Conservation (phyloP, 2,888 invertebrate species). For the Ectobius pallidus region DNA sequence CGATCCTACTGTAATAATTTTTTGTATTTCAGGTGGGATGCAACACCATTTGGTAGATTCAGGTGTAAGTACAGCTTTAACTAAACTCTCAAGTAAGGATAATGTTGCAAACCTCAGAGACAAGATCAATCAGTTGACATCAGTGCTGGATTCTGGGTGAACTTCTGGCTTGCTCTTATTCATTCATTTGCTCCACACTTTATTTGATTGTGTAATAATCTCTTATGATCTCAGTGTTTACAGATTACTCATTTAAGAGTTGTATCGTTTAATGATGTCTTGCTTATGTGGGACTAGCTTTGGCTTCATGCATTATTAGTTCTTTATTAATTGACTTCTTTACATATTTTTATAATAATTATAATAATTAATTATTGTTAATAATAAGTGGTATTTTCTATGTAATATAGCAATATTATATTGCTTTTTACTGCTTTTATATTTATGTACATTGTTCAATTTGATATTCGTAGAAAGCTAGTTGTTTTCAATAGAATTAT, state of each 20-base stretch:
- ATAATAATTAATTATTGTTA: neutral
- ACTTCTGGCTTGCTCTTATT: neutral
- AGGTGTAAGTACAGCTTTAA: conserved; percentile 22
- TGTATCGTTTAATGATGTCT: conserved; percentile 14
- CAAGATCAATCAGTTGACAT: conserved; percentile 23
- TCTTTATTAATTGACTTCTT: neutral
- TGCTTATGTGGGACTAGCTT: conserved; percentile 4
- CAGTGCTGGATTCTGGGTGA: conserved; percentile 31
- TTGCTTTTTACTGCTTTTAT: neutral
- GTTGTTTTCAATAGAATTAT: too few species aligned
- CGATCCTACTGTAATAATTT: too few species aligned
- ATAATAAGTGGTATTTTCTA: neutral
- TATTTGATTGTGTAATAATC: conserved; percentile 8
- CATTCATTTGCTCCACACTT: conserved; percentile 10
- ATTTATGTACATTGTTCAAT: neutral
- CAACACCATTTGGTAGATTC: conserved; percentile 30
- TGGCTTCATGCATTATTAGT: neutral
- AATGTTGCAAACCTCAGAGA: conserved; percentile 28
- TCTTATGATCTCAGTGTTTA: conserved; percentile 13
- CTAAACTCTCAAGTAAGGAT: neutral
- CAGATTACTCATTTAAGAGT: conserved; percentile 11
- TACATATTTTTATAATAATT: neutral
- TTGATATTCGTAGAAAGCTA: neutral
- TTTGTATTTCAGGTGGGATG: conserved; percentile 29
- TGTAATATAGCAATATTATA: neutral